Percentiles rank a stretch among this genome's conserved stretches.
Evolutionary conservation across 1,140 invertebrate species (phyloP).

Genomic region (Colletes latitarsis): DNA sequence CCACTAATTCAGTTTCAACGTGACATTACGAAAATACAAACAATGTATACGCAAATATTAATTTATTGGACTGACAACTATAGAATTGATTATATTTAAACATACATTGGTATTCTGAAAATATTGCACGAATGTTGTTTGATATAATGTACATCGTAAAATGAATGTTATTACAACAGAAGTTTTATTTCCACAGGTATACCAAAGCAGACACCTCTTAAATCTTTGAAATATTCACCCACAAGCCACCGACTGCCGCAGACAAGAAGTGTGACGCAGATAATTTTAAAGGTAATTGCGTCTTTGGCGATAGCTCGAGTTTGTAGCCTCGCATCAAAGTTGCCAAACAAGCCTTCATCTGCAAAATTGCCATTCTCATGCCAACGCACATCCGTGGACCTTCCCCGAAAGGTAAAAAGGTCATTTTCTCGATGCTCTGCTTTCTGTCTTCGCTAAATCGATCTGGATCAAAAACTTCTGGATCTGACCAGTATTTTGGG

Average conservation of each 20-base stretch:
- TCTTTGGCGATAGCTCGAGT: conserved; percentile 58
- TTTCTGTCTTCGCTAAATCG: conserved; percentile 81
- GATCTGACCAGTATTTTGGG: conserved; percentile 76
- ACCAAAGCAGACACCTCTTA: not conserved
- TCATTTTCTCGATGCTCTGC: conserved; percentile 61
- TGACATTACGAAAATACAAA: no score
- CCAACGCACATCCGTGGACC: conserved; percentile 83
- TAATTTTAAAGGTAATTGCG: conserved; percentile 38
- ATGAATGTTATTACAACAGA: no score
- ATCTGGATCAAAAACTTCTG: conserved; percentile 85
- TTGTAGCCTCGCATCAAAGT: conserved; percentile 55
- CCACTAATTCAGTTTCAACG: no score
- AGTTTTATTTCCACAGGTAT: no score
- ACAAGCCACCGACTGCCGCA: conserved; percentile 46
- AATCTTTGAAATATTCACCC: conserved; percentile 31
- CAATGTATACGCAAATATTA: no score
- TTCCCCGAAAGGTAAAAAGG: conserved; percentile 84
- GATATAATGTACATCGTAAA: no score
- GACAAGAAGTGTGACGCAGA: conserved; percentile 22
- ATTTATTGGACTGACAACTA: no score
- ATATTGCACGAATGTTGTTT: no score
- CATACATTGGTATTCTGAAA: no score
- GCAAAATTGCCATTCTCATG: conserved; percentile 67
- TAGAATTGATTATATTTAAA: no score
- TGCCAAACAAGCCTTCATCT: conserved; percentile 54